These are phyloP conservation scores for Aratinga solstitialis DNA, from an alignment of 2,797 vertebrate species.

Conservation along the genomic window DNA sequence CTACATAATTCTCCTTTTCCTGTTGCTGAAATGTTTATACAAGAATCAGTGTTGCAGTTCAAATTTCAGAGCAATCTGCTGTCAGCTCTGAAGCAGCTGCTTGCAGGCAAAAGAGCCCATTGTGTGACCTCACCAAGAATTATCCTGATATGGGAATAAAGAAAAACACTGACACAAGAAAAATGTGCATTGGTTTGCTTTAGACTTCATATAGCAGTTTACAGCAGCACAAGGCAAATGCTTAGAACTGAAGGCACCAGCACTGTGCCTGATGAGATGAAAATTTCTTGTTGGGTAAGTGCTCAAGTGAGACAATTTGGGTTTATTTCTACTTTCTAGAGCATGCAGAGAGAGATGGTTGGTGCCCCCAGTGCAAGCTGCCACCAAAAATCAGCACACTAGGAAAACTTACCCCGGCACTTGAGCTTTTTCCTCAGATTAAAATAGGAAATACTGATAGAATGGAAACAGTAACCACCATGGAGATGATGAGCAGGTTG, in stretches of 20 bases:
- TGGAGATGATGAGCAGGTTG: not conserved
- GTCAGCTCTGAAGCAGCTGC: not conserved
- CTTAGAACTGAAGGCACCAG: constrained; percentile 28
- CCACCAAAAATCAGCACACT: not conserved
- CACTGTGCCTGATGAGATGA: constrained; percentile 23
- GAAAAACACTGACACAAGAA: not conserved
- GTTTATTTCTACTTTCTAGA: constrained; percentile 19
- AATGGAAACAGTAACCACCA: not conserved
- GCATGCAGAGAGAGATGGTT: not conserved
- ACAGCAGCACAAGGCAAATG: constrained; percentile 7
- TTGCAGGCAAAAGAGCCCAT: not conserved
- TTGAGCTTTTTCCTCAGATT: not conserved
- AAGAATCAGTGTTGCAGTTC: not conserved
- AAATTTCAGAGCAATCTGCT: not conserved
- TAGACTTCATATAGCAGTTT: not conserved
- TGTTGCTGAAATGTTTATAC: not conserved
- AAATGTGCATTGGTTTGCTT: not conserved
- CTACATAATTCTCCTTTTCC: not conserved
- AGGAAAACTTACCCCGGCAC: not conserved
- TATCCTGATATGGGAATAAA: constrained; percentile 15
- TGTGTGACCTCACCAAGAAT: not conserved
- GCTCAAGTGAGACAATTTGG: constrained; percentile 15
- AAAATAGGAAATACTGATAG: not conserved
- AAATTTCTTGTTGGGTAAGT: constrained; percentile 7
- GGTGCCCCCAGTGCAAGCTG: not conserved